Evolutionary conservation across 2,797 vertebrate species (phyloP).

Genomic region (Pteronotus mesoamericanus): DNA sequence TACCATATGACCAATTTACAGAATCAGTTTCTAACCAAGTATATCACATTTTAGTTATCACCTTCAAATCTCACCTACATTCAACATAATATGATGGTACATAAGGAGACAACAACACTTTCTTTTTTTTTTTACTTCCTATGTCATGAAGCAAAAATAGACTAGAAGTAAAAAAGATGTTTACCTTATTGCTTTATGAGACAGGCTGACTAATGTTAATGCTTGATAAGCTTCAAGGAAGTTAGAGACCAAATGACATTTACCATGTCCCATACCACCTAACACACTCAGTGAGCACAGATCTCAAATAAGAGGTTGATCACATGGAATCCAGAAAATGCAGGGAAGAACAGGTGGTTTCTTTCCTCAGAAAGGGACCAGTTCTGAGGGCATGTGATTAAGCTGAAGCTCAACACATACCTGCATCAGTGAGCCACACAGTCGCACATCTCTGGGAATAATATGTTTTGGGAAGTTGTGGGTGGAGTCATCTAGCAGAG

Average conservation of each 20-base stretch:
- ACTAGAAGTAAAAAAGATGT: neutral
- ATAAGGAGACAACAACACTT: neutral
- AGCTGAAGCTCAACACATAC: neutral
- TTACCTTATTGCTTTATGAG: neutral
- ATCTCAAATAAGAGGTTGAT: neutral
- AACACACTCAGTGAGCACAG: neutral
- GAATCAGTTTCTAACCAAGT: slow-evolving; percentile 34
- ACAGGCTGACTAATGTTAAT: neutral
- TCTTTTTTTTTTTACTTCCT: neutral
- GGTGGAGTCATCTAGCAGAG: neutral
- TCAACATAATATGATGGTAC: neutral
- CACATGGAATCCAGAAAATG: neutral
- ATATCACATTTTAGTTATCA: slow-evolving; percentile 13
- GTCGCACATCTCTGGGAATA: neutral
- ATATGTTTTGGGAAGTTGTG: neutral
- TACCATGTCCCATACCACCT: neutral
- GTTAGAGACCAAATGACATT: neutral
- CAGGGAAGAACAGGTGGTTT: neutral
- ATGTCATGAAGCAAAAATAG: neutral
- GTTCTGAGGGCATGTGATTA: neutral
- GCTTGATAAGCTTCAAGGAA: neutral
- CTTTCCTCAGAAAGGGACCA: neutral
- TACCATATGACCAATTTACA: slow-evolving; percentile 16
- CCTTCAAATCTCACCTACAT: neutral
- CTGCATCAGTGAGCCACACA: neutral